phyloP scores from a whole-genome alignment of 2,888 invertebrate genomes.

The Escarpia spicata region DNA sequence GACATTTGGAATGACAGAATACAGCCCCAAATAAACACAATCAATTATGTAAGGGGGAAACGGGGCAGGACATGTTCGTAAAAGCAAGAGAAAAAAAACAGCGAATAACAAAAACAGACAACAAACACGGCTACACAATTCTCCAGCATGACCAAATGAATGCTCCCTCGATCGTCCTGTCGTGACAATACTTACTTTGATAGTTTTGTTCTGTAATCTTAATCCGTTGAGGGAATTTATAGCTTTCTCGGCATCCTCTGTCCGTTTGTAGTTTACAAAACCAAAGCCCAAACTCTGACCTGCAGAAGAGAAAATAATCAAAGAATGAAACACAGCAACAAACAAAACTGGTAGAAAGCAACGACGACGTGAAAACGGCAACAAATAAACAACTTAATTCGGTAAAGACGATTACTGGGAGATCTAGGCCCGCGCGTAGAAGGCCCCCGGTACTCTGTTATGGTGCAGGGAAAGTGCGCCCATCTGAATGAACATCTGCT shows the following conservation, averaged over 20 bases:
- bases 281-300: constrained; percentile 99
- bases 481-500: not conserved
- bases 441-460: not conserved
- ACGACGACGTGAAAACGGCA: not conserved
- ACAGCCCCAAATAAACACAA: not conserved
- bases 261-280: constrained; percentile 98
- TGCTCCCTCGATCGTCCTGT: not conserved
- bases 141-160: not conserved
- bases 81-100: not conserved
- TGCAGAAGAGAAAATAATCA: constrained; percentile 46
- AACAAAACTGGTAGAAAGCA: constrained; percentile 19
- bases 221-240: constrained; percentile 97
- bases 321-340: constrained; percentile 20
- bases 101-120: constrained; percentile 13
- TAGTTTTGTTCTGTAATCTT: constrained; percentile 98
- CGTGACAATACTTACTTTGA: constrained; percentile 77
- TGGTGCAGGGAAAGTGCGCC: not conserved
- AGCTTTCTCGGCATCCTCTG: constrained; percentile 98
- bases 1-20: not conserved
- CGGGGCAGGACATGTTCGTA: not conserved
- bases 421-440: not conserved
- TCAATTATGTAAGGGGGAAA: not conserved
- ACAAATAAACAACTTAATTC: constrained; percentile 2
- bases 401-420: not conserved
- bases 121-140: not conserved